Conservation (phyloP, 2,113 vertebrate species). For the Rhinolophus ferrumequinum region DNA sequence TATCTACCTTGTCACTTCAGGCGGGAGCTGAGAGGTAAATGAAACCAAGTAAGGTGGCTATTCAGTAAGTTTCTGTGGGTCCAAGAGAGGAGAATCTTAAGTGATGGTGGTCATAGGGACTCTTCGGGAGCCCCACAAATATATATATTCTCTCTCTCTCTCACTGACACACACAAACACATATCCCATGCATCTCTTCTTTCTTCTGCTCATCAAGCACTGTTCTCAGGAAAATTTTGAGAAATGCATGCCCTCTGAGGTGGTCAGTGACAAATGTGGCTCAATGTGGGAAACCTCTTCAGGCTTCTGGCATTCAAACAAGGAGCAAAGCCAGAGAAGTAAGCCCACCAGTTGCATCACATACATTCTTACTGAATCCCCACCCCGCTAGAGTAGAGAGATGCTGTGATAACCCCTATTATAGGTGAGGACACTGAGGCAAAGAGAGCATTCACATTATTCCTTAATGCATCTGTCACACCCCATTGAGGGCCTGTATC, state of each 20-base stretch:
- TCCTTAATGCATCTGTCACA: not conserved
- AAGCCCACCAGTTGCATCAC: not conserved
- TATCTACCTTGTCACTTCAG: not conserved
- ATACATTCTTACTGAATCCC: constrained; percentile 28
- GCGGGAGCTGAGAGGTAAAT: not conserved
- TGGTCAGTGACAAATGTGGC: constrained; percentile 21
- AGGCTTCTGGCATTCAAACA: constrained; percentile 43
- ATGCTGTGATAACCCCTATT: not conserved
- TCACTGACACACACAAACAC: not conserved
- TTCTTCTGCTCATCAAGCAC: not conserved
- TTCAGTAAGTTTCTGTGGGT: constrained; percentile 4
- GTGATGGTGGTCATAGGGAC: not conserved
- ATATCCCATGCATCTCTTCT: not conserved
- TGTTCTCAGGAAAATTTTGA: not conserved
- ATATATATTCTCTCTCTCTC: not conserved
- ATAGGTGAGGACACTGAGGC: not conserved
- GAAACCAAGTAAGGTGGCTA: not conserved
- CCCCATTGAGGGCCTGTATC: not conserved
- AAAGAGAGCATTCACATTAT: not conserved
- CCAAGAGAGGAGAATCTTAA: not conserved
- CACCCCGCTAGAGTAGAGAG: not conserved
- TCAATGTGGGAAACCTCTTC: not conserved
- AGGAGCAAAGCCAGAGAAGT: constrained; percentile 46
- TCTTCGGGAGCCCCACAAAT: not conserved
- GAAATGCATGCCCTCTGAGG: constrained; percentile 45